Evolutionary conservation across 2,113 vertebrate species (phyloP).

Genomic region (Ellobius talpinus): DNA sequence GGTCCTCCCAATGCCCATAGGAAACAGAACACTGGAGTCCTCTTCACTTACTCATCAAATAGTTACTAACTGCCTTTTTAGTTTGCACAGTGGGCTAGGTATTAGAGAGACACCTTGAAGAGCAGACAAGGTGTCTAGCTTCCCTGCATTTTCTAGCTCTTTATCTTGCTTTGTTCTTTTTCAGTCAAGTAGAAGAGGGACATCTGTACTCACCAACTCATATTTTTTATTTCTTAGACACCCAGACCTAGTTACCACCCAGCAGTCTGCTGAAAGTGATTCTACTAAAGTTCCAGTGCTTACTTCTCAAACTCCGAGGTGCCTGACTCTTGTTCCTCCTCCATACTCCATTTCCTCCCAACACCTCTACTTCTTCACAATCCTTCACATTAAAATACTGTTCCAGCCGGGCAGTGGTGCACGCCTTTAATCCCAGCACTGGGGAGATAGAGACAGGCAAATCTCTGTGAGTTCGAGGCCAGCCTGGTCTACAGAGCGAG

Average conservation of each 20-base stretch:
- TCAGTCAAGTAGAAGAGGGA: background rate
- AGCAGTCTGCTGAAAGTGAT: background rate
- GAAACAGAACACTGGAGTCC: background rate
- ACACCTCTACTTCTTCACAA: background rate
- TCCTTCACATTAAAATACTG: slow-evolving; percentile 23
- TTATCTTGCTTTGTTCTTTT: background rate
- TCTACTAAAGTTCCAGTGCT: background rate
- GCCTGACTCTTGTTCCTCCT: background rate
- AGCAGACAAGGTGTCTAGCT: background rate
- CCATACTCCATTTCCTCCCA: background rate
- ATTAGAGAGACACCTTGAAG: background rate
- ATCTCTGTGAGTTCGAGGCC: no score
- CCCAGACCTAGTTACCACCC: background rate
- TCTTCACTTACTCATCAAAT: slow-evolving; percentile 28
- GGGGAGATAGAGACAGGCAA: no score
- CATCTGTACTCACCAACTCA: background rate
- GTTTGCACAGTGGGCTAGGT: background rate
- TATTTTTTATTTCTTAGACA: background rate
- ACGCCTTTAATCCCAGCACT: no score
- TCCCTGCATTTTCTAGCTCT: background rate
- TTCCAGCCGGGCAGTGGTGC: background rate
- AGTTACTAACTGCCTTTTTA: slow-evolving; percentile 11
- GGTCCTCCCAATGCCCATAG: background rate
- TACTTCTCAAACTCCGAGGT: background rate
- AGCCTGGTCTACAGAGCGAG: no score